These are phyloP conservation scores for Antheraea yamamai DNA, from an alignment of 2,888 invertebrate genomes.

Conservation along the genomic window DNA sequence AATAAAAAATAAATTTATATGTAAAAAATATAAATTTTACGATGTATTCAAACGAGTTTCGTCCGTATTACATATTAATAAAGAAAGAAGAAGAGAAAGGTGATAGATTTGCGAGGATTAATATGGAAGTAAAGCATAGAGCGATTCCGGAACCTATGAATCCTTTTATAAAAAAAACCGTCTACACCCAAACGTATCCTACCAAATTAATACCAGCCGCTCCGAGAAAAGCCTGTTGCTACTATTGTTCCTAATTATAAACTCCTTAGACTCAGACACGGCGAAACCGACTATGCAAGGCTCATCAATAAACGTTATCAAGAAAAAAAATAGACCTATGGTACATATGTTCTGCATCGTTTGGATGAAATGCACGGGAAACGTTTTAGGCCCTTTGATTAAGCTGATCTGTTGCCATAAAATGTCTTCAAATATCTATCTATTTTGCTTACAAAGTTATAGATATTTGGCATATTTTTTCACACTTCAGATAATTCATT, in stretches of 20 bases:
- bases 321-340: constrained; percentile 42
- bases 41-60: constrained; percentile 67
- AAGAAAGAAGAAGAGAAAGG: constrained; percentile 75
- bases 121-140: constrained; percentile 68
- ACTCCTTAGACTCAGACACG: neutral
- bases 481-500: constrained; percentile 20
- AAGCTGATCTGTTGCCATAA: constrained; percentile 53
- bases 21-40: constrained; percentile 28
- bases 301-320: constrained; percentile 26
- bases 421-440: constrained; percentile 58
- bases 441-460: constrained; percentile 55
- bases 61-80: constrained; percentile 66
- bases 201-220: constrained; percentile 63
- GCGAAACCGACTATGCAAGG: constrained; percentile 37
- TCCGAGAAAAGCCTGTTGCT: constrained; percentile 65
- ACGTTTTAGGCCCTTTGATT: constrained; percentile 47
- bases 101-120: constrained; percentile 65
- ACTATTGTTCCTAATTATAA: constrained; percentile 52
- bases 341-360: constrained; percentile 48
- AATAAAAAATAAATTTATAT: neutral
- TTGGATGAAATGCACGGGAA: constrained; percentile 52
- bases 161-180: constrained; percentile 62
- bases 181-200: constrained; percentile 69
- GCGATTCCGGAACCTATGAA: constrained; percentile 50
- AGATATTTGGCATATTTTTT: constrained; percentile 49